Percentiles rank a stretch among this genome's conserved stretches.
Evolutionary conservation across 2,797 vertebrate genomes (phyloP).

Genomic region (Rallus crepitans): DNA sequence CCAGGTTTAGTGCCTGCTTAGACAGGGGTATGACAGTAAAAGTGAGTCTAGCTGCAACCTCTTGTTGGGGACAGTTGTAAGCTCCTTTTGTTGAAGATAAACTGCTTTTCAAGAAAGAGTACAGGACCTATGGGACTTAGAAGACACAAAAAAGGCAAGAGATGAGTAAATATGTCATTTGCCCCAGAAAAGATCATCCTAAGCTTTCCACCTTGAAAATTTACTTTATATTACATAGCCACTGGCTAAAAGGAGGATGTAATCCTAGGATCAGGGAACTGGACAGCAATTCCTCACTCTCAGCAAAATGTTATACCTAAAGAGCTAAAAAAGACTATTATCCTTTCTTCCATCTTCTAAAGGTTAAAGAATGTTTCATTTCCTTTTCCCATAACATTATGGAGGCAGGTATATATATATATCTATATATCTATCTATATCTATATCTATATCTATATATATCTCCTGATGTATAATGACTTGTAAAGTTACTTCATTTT

Average conservation of each 20-base stretch:
- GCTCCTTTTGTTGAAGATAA: neutral
- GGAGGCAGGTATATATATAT: neutral
- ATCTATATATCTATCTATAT: neutral
- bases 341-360: neutral
- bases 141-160: neutral
- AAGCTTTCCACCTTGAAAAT: neutral
- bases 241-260: neutral
- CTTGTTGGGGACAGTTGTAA: neutral
- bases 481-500: neutral
- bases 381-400: neutral
- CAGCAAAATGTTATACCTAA: neutral
- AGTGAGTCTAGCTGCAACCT: neutral
- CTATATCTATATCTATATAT: neutral
- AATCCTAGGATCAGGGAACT: neutral
- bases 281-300: neutral
- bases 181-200: neutral
- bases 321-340: neutral
- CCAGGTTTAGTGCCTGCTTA: neutral
- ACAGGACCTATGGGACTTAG: neutral
- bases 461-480: neutral
- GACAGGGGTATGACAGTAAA: neutral
- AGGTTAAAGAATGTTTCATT: neutral
- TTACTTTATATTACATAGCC: neutral
- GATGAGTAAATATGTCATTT: neutral
- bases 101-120: neutral